Conservation (phyloP, 1,140 invertebrate species). For the Megalopta genalis region DNA sequence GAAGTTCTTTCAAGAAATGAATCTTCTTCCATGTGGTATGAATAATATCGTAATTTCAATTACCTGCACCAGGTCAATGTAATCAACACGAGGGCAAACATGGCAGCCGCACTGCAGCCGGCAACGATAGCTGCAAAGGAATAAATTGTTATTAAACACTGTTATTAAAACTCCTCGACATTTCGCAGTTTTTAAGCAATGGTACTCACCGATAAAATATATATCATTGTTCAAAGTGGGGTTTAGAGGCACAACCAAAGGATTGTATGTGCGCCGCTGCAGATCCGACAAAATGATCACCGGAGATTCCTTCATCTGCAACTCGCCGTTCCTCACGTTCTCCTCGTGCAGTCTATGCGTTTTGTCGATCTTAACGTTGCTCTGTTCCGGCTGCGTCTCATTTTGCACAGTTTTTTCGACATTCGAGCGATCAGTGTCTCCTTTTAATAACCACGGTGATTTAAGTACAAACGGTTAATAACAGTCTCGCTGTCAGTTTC, state of each 20-base stretch:
- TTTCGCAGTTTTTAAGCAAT: neutral
- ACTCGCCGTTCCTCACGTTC: neutral
- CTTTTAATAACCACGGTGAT: neutral
- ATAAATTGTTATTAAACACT: too few relatives aligned
- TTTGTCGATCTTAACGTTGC: neutral
- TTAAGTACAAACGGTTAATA: too few relatives aligned
- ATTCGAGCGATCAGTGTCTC: neutral
- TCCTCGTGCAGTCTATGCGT: conserved; percentile 27
- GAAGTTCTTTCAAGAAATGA: too few relatives aligned
- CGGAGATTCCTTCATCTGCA: conserved; percentile 45
- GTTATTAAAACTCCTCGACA: neutral
- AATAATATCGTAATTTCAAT: neutral
- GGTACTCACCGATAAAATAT: conserved; percentile 73
- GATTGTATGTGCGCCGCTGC: conserved; percentile 63
- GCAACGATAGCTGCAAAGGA: conserved; percentile 73
- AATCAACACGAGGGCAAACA: conserved; percentile 82
- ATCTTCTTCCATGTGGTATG: too few relatives aligned
- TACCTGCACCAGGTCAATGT: conserved; percentile 86
- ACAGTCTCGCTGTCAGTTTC: too few relatives aligned
- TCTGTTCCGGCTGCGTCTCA: conserved; percentile 5
- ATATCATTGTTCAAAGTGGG: conserved; percentile 71
- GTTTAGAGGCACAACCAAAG: conserved; percentile 65
- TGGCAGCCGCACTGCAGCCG: conserved; percentile 74
- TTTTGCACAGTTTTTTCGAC: conserved; percentile 1
- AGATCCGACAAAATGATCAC: conserved; percentile 60